Evolutionary conservation across 2,888 invertebrate species (phyloP), one percentile per base, ranked within the genome.

Genomic region (Phalangium opilio): DNA sequence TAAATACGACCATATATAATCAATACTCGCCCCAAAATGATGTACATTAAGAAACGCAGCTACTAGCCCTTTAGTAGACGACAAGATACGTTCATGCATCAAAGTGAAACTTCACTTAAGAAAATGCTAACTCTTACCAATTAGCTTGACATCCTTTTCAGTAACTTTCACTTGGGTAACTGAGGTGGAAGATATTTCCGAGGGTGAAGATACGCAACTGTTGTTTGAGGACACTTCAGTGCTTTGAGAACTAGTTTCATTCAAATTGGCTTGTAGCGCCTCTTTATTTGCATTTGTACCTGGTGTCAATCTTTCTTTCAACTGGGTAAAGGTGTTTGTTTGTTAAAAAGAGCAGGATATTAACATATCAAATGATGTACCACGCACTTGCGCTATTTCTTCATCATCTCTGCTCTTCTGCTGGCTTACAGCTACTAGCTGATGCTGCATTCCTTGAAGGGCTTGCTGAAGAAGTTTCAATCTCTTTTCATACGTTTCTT

Each of bases 31-130:
- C 41, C 93, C 93, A 62, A 83, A 82, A 0, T 91, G 93, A 68
- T 93, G 91, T 35, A 93, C 83, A 68, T 86, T 78, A 45, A 93
- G 73, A 68, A 89, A 93, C 7, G 87, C 83, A 3, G 90, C 82
- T 60, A 87, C 80, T 48, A 93, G 73, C 60, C 75, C 76, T 68
- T 59, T 4, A 54, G 42, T 43, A 40, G 2, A 34, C 3, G 35
- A n/a, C 3, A 34, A 4, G 14, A 34, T 14, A 5, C 14, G 35
- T 34, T n/a, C 35, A 34, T 34, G 12, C 35, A 34, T 34, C 35
- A 34, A n/a, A n/a, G n/a, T n/a, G n/a, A n/a, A n/a, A n/a, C n/a
- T n/a, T n/a, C n/a, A n/a, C n/a, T n/a, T n/a, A n/a, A n/a, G n/a
- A n/a, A n/a, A n/a, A n/a, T n/a, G n/a, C 27, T 7, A 8, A 7